Conservation (phyloP, 2,888 invertebrate genomes). For the Cheilosia vulpina region DNA sequence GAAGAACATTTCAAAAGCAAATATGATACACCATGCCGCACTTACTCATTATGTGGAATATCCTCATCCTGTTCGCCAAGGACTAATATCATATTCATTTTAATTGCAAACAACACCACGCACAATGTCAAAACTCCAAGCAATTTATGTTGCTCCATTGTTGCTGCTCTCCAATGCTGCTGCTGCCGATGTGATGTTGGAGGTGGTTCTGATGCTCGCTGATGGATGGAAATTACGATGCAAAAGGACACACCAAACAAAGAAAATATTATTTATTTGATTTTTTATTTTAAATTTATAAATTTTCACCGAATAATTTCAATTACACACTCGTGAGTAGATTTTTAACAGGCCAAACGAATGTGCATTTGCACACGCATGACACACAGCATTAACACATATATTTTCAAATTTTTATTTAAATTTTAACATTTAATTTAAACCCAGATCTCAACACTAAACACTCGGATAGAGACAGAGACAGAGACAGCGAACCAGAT, state of each 20-base stretch:
- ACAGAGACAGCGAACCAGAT: neutral
- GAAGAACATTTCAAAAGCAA: slow-evolving; percentile 22
- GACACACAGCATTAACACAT: slow-evolving; percentile 43
- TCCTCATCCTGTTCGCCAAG: slow-evolving; percentile 91
- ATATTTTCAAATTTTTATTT: slow-evolving; percentile 26
- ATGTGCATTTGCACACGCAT: slow-evolving; percentile 28
- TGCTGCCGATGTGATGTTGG: slow-evolving; percentile 30
- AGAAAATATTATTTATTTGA: slow-evolving; percentile 16
- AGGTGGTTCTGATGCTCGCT: slow-evolving; percentile 44
- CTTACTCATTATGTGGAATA: slow-evolving; percentile 96
- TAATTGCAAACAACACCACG: slow-evolving; percentile 80
- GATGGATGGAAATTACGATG: slow-evolving; percentile 63
- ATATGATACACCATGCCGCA: slow-evolving; percentile 76
- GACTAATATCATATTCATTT: slow-evolving; percentile 79
- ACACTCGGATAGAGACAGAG: slow-evolving; percentile 5
- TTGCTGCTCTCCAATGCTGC: slow-evolving; percentile 41
- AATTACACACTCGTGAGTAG: slow-evolving; percentile 43
- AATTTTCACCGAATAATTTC: slow-evolving; percentile 52
- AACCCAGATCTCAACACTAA: slow-evolving; percentile 16
- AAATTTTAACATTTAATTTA: slow-evolving; percentile 31
- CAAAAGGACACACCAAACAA: slow-evolving; percentile 53
- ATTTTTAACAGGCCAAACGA: slow-evolving; percentile 12
- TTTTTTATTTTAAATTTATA: neutral
- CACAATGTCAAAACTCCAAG: slow-evolving; percentile 79
- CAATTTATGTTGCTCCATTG: slow-evolving; percentile 73